These are phyloP conservation scores for Spea hammondii DNA, from an alignment of 2,797 vertebrate species.

Conservation along the genomic window DNA sequence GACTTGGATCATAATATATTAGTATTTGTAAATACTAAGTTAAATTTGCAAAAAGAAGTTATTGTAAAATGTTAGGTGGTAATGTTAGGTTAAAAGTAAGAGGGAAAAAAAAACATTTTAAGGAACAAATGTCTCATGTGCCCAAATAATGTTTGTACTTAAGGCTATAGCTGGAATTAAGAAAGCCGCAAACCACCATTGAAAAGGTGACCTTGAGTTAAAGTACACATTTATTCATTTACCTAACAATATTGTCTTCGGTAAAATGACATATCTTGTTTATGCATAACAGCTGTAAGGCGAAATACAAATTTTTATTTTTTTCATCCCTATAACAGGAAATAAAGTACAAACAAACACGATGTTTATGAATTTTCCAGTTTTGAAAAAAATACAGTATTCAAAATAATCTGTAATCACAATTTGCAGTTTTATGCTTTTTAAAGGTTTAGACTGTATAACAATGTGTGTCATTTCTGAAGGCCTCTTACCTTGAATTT, in stretches of 20 bases:
- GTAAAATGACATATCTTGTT: conserved; percentile 30
- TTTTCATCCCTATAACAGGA: not conserved
- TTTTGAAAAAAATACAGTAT: conserved; percentile 21
- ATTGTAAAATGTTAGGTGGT: too few relatives aligned
- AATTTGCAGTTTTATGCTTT: not conserved
- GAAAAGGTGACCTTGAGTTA: conserved; percentile 36
- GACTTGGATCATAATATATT: too few relatives aligned
- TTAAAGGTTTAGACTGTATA: conserved; percentile 4
- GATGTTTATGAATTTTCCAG: not conserved
- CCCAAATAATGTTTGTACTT: not conserved
- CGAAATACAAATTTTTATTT: conserved; percentile 24
- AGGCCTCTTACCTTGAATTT: not conserved
- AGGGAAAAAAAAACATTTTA: too few relatives aligned
- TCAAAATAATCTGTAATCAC: conserved; percentile 10
- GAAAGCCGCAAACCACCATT: conserved; percentile 14
- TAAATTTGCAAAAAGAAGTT: too few relatives aligned
- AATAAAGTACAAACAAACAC: not conserved
- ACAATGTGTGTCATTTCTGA: not conserved
- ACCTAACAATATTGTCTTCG: conserved; percentile 25
- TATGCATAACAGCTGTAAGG: conserved; percentile 11
- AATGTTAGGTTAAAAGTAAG: too few relatives aligned
- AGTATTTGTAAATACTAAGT: too few relatives aligned
- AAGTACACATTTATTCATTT: conserved; percentile 25
- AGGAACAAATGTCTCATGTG: not conserved
- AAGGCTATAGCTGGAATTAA: not conserved